These are phyloP conservation scores for Anniella stebbinsi DNA, from an alignment of 2,797 vertebrate species.

Conservation along the genomic window DNA sequence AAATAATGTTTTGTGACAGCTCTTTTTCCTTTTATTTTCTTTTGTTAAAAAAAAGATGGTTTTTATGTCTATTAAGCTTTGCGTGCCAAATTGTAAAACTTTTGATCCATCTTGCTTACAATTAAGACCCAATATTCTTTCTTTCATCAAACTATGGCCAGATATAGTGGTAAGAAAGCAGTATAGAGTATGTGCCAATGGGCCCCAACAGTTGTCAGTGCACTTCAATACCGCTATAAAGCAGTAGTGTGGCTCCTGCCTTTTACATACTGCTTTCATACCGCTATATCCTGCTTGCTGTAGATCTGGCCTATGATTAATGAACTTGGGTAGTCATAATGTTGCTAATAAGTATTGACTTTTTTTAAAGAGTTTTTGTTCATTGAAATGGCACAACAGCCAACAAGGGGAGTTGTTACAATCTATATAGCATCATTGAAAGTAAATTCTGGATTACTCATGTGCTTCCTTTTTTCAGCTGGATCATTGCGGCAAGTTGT, in stretches of 20 bases:
- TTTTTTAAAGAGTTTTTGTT: background rate
- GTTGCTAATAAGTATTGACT: background rate
- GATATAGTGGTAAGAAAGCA: too few relatives aligned
- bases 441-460: background rate
- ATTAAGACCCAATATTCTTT: background rate
- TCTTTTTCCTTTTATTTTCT: background rate
- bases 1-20: background rate
- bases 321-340: conserved; percentile 3
- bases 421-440: background rate
- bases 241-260: too few relatives aligned
- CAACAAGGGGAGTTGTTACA: background rate
- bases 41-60: background rate
- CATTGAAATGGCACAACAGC: background rate
- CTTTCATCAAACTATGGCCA: background rate
- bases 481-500: background rate
- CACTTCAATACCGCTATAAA: too few relatives aligned
- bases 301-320: too few relatives aligned
- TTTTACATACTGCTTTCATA: too few relatives aligned
- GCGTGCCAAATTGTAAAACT: background rate
- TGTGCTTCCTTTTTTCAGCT: conserved; percentile 18
- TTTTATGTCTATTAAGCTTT: background rate
- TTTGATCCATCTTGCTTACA: background rate
- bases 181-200: too few relatives aligned
- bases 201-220: too few relatives aligned
- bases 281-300: too few relatives aligned